Evolutionary conservation across 2,797 vertebrate species (phyloP).

Genomic region (Muscicapa comitata): DNA sequence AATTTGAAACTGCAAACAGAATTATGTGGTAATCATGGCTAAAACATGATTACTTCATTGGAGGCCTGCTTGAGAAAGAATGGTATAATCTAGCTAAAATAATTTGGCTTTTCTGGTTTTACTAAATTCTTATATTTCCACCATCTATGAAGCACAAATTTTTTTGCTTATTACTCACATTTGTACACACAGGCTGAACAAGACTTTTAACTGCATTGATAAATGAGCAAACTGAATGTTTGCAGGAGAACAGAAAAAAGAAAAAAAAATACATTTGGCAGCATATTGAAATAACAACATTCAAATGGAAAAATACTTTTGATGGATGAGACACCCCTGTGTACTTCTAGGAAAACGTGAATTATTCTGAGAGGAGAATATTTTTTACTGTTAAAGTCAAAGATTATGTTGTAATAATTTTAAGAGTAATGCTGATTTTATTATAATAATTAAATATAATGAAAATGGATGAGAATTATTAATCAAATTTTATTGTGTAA

Average conservation of each 20-base stretch:
- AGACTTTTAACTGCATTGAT: background rate
- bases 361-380: background rate
- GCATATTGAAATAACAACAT: background rate
- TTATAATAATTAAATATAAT: background rate
- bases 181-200: background rate
- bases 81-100: background rate
- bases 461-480: background rate
- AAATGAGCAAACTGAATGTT: background rate
- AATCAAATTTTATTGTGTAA: background rate
- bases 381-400: background rate
- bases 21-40: background rate
- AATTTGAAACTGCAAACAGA: background rate
- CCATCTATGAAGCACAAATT: background rate
- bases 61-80: background rate
- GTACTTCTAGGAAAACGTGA: background rate
- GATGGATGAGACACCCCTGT: background rate
- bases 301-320: background rate
- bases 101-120: background rate
- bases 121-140: background rate
- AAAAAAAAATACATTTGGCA: background rate
- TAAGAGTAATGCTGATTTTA: background rate
- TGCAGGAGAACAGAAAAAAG: background rate
- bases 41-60: rapidly evolving
- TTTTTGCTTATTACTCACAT: background rate
- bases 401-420: background rate